Percentiles rank a stretch among this genome's conserved stretches.
These are phyloP conservation scores for Semicossyphus pulcher DNA, from an alignment of 2,113 vertebrate species.

Conservation along the genomic window DNA sequence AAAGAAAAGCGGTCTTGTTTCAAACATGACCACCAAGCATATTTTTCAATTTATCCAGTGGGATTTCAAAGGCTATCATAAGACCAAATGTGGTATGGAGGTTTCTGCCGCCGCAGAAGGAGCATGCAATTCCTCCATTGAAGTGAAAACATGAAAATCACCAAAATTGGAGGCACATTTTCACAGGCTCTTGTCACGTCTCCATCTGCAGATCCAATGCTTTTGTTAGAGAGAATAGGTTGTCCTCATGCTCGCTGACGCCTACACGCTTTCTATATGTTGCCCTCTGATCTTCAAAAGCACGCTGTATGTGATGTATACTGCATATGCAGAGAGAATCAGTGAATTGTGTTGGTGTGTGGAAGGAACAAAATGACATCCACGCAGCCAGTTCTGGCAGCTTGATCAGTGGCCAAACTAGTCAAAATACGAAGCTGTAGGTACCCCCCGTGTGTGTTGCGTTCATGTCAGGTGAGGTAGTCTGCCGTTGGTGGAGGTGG, in stretches of 20 bases:
- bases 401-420: no score
- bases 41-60: conserved; percentile 44
- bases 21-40: conserved; percentile 11
- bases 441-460: no score
- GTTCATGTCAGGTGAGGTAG: no score
- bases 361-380: no score
- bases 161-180: conserved; percentile 25
- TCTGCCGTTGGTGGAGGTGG: no score
- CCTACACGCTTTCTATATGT: neutral
- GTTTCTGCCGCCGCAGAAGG: conserved; percentile 21
- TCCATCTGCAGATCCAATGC: neutral
- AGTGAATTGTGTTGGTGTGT: no score
- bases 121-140: conserved; percentile 19
- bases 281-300: no score
- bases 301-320: neutral
- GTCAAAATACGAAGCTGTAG: no score
- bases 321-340: no score
- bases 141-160: conserved; percentile 43
- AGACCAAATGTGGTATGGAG: conserved; percentile 35
- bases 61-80: conserved; percentile 49
- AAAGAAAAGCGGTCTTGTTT: conserved; percentile 26
- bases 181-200: neutral
- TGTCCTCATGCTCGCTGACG: neutral
- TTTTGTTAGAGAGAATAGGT: neutral
- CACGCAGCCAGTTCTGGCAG: no score